Evolutionary conservation across 92 coral and sea anemone species (phyloP), one percentile per base, ranked within the genome.

Genomic region (Montipora capitata): DNA sequence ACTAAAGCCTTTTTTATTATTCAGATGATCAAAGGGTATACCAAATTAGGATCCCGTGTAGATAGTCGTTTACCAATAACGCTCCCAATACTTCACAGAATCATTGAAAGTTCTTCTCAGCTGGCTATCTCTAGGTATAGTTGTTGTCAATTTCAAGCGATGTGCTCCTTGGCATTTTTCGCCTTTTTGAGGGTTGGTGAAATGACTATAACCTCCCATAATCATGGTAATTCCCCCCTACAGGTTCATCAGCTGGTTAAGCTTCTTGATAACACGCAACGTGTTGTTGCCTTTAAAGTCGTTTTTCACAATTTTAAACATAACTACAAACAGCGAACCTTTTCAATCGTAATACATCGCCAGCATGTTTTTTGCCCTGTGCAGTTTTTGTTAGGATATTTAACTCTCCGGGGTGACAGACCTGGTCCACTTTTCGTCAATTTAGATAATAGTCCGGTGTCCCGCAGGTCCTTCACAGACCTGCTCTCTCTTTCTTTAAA

Each of bases 311-410:
- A 75, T 11, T 82, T 40, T 72, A 88, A 81, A 62, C 92, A 82
- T 76, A 56, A 67, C 39, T 88, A 88, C 71, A 88, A 88, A 38
- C 72, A 67, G 18, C 6, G 12, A 18, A 69, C 80, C 2, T 49
- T 88, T 58, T 82, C 87, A 9, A 63, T 81, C 11, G 42, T 76
- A 44, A 20, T 88, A 10, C 9, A 2, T 12, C 45, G 72, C 41
- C 92, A 80, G n/a, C 59, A 20, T 68, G 74, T 63, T 20, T 42
- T 63, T 13, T 86, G 85, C 51, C 91, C 88, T 15, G 94, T 85
- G 44, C 69, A 78, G 7, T 45, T 76, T 7, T 51, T 85, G 3
- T 66, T 57, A 10, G 70, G 66, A 9, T 82, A 89, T 20, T 2
- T 83, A 4, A 9, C 57, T 0, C 4, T 44, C 2, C 85, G 85